phyloP scores from a whole-genome alignment of 2,797 vertebrate species.

The Melanotaenia maccullochi region DNA sequence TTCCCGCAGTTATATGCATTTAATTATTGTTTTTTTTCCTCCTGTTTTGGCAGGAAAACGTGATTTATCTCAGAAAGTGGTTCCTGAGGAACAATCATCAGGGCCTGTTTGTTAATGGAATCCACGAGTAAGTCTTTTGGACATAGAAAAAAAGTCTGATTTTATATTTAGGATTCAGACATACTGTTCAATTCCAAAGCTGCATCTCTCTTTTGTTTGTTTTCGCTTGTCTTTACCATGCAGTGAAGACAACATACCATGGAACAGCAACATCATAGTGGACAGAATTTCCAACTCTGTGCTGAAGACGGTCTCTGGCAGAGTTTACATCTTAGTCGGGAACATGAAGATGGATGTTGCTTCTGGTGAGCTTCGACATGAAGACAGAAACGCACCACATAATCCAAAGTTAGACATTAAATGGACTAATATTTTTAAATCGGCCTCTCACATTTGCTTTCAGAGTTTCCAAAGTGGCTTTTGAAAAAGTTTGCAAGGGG shows the following conservation, averaged over 20 bases:
- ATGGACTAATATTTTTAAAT: not conserved
- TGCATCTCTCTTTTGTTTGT: not conserved
- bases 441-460: conserved; percentile 7
- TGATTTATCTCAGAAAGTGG: conserved; percentile 79
- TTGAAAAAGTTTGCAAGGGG: conserved; percentile 78
- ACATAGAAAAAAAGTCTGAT: not conserved
- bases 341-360: conserved; percentile 64
- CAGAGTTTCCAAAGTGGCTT: conserved; percentile 81
- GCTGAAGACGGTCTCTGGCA: conserved; percentile 77
- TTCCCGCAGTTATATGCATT: not conserved
- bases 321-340: conserved; percentile 78
- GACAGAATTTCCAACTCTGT: conserved; percentile 72
- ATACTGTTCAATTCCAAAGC: not conserved
- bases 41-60: conserved; percentile 60
- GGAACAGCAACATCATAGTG: conserved; percentile 83
- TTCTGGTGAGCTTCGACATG: conserved; percentile 40
- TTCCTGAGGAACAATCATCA: conserved; percentile 55
- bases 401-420: not conserved
- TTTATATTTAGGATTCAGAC: not conserved
- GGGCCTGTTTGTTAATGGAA: conserved; percentile 80
- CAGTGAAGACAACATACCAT: conserved; percentile 76
- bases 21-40: conserved; percentile 8
- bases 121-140: conserved; percentile 66
- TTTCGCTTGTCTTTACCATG: conserved; percentile 8
- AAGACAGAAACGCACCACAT: not conserved